A percentile compares a stretch with the other conserved stretches of the same genome.
phyloP scores from a whole-genome alignment of 2,113 vertebrate species.

The Colinus virginianus region DNA sequence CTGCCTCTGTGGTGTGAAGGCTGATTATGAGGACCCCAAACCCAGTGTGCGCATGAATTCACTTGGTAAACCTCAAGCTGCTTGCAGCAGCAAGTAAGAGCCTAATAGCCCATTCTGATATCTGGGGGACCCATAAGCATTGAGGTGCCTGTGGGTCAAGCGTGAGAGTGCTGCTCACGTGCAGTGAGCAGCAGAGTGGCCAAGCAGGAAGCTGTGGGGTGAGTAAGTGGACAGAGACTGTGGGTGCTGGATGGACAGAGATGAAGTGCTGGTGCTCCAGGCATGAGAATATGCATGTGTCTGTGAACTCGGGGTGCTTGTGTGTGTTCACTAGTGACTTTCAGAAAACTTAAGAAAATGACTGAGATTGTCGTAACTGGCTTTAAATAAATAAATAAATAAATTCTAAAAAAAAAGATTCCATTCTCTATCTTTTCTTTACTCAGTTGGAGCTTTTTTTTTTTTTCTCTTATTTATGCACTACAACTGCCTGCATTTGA shows the following conservation, averaged over 20 bases:
- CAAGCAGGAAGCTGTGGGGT: too few species aligned
- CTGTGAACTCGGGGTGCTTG: background rate
- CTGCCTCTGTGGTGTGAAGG: background rate
- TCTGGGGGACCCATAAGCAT: background rate
- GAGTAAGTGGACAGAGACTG: background rate
- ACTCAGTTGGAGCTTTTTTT: background rate
- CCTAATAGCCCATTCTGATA: background rate
- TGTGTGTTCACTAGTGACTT: background rate
- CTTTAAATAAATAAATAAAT: background rate
- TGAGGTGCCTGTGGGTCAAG: background rate
- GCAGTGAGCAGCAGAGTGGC: background rate
- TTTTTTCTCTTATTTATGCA: constrained; percentile 28
- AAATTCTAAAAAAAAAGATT: background rate
- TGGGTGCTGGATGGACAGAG: background rate
- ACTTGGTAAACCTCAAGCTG: background rate
- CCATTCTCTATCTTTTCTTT: background rate
- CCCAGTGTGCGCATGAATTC: background rate
- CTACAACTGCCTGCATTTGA: constrained; percentile 38
- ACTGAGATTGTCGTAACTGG: background rate
- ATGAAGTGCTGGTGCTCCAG: fast-evolving
- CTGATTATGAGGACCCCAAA: background rate
- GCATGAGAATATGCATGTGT: fast-evolving
- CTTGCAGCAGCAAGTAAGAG: fast-evolving
- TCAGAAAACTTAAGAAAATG: background rate
- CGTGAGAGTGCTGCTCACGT: background rate